Base-by-base conservation (phyloP, 2,113 vertebrate genomes). In the Petaurus breviceps region DNA sequence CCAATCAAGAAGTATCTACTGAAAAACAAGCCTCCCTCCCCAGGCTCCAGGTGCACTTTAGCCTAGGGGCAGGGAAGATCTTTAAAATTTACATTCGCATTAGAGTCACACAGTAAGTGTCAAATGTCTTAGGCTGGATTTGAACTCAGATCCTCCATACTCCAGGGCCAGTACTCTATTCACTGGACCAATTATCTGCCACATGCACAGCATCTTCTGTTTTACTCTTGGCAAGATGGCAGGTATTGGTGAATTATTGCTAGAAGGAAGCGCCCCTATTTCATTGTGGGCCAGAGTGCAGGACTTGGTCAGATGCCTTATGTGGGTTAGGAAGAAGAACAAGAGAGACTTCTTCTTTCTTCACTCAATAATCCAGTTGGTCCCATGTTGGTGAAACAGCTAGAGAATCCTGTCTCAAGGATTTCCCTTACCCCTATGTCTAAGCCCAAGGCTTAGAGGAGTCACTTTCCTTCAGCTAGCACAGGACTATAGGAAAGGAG, bases 171-270 rank as follows among this genome's bases (percentile, higher is more conserved):
- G 47, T 49, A 49, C 47, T 49, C 4, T 49, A 49, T 49, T 49
- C 47, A 49, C 47, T 49, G 47, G 47, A 49, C 47, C 47, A 49
- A 2, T 49, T 49, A 49, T 49, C 47, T 49, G 47, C 47, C 47
- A 2, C 47, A 49, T 49, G 47, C 95, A 53, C 94, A 93, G 94
- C 92, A 97, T 97, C 96, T 97, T 97, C 96, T 93, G 95, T 96
- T 96, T 96, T 91, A 97, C 94, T 95, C 93, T 97, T 96, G 97
- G 97, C 97, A 97, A 97, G 96, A 90, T 98, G 97, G 98, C 96
- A 98, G 97, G 96, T 97, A 89, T 97, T 98, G 97, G 97, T 98
- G 97, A 97, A 97, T 98, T 98, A 98, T 98, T 98, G 95, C 96
- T 96, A 91, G 97, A 97, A 96, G 95, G 95, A 93, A 95, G 96